A percentile compares a stretch with the other conserved stretches of the same genome.
Conservation (phyloP, 2,113 vertebrate species). For the Rhinoderma darwinii region DNA sequence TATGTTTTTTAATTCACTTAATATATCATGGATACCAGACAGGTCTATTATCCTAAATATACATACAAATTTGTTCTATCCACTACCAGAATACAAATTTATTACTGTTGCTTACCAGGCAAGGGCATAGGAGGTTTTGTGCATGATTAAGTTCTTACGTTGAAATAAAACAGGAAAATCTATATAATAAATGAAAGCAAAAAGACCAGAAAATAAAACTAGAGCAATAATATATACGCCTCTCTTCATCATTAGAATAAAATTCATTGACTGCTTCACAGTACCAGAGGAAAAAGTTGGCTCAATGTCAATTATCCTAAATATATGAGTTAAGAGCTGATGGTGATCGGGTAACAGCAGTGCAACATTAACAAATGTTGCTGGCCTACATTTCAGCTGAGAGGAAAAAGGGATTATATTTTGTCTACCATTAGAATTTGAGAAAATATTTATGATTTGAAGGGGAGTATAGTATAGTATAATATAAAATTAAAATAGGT, state of each 20-base stretch:
- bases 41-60: too few relatives aligned
- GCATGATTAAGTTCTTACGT: too few relatives aligned
- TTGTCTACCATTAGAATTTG: constrained; percentile 10
- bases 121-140: too few relatives aligned
- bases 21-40: too few relatives aligned
- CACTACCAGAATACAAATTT: too few relatives aligned
- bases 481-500: too few relatives aligned
- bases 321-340: constrained; percentile 48
- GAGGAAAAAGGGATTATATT: constrained; percentile 50
- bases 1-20: too few relatives aligned
- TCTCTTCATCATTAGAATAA: constrained; percentile 28
- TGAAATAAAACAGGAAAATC: too few relatives aligned
- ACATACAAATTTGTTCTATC: too few relatives aligned
- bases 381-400: constrained; percentile 25
- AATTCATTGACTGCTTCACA: constrained; percentile 38
- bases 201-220: background rate
- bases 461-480: too few relatives aligned
- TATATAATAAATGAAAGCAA: background rate
- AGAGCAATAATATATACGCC: background rate
- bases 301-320: constrained; percentile 46
- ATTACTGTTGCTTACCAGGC: too few relatives aligned
- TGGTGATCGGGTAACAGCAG: constrained; percentile 33
- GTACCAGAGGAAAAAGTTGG: constrained; percentile 39
- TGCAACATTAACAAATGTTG: constrained; percentile 33
- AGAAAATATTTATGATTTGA: background rate